A percentile compares a stretch with the other conserved stretches of the same genome.
These are phyloP conservation scores for Drosophila pegasa DNA, from an alignment of 2,888 invertebrate genomes.

Conservation along the genomic window DNA sequence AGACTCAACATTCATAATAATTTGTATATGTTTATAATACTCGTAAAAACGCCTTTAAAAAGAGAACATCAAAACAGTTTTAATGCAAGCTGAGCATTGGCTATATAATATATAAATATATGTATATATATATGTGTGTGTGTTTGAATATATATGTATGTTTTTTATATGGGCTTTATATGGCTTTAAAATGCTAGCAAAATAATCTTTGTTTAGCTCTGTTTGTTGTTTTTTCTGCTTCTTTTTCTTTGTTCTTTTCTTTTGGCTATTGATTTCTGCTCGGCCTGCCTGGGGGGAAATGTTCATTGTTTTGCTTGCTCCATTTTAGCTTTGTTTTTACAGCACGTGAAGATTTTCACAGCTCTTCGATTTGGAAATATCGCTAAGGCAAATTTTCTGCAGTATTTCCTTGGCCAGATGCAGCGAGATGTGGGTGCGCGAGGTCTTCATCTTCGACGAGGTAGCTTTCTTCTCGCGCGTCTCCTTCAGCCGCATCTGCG, in stretches of 20 bases:
- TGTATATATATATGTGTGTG: constrained; percentile 25
- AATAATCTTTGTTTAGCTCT: constrained; percentile 53
- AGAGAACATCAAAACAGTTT: constrained; percentile 65
- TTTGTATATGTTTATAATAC: constrained; percentile 57
- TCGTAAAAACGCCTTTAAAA: constrained; percentile 64
- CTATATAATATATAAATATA: constrained; percentile 38
- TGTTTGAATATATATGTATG: background rate
- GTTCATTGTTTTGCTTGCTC: constrained; percentile 14
- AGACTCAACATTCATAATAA: constrained; percentile 50
- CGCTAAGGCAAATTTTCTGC: constrained; percentile 94
- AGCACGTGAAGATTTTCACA: constrained; percentile 94
- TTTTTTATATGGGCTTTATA: constrained; percentile 27
- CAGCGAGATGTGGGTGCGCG: constrained; percentile 92
- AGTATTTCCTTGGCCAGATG: constrained; percentile 93
- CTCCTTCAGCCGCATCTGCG: constrained; percentile 90
- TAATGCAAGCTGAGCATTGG: constrained; percentile 58
- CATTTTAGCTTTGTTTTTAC: constrained; percentile 82
- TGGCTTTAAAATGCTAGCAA: constrained; percentile 59
- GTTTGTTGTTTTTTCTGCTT: constrained; percentile 4
- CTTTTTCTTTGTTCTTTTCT: background rate
- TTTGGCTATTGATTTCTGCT: constrained; percentile 20
- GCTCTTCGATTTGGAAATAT: constrained; percentile 93
- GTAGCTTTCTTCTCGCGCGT: constrained; percentile 90
- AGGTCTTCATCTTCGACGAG: constrained; percentile 89
- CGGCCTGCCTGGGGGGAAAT: constrained; percentile 1